A percentile compares a stretch with the other conserved stretches of the same genome.
Conservation (phyloP, 2,888 invertebrate species). For the Tetranychus piercei region DNA sequence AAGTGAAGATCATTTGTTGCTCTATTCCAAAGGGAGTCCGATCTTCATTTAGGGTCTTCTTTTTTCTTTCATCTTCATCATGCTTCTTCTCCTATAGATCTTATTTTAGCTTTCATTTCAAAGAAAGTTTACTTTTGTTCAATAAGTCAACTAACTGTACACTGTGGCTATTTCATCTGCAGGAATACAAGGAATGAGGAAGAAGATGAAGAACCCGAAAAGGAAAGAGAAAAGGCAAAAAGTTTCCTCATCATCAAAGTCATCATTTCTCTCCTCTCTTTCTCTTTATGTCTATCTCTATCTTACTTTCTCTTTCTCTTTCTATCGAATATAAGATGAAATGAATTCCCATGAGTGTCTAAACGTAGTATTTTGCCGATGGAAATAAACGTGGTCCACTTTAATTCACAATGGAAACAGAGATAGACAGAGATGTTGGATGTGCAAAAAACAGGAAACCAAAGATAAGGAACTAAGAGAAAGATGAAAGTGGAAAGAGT, state of each 20-base stretch:
- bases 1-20: neutral
- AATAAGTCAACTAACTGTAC: no score
- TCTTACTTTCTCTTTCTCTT: neutral
- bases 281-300: neutral
- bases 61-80: no score
- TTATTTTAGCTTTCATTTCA: no score
- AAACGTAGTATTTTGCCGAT: neutral
- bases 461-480: neutral
- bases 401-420: neutral
- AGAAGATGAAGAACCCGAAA: neutral
- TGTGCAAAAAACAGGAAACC: neutral
- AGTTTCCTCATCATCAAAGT: neutral
- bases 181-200: neutral
- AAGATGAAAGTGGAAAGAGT: slow-evolving; percentile 1
- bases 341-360: neutral
- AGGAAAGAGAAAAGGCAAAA: neutral
- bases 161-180: no score
- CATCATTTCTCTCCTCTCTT: slow-evolving; percentile 1
- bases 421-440: neutral
- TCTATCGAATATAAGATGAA: neutral
- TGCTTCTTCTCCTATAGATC: no score
- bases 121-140: no score
- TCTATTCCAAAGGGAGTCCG: slow-evolving; percentile 1
- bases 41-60: neutral
- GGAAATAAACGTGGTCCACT: neutral